phyloP scores from a whole-genome alignment of 2,888 invertebrate genomes.

The Lycocerus yunnanus region DNA sequence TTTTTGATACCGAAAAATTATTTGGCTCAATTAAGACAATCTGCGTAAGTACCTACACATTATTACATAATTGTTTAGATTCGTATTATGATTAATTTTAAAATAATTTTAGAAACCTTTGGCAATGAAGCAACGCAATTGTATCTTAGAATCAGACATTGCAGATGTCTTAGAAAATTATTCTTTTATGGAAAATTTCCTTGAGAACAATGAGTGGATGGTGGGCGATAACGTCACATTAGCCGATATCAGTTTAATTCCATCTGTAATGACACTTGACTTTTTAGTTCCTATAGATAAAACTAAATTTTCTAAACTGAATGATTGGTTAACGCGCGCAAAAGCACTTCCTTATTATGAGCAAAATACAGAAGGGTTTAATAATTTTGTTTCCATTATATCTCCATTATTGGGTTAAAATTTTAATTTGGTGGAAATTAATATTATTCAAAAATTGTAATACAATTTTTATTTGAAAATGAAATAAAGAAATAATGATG shows the following conservation, averaged over 20 bases:
- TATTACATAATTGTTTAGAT: no score
- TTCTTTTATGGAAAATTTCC: slow-evolving; percentile 55
- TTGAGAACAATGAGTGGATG: slow-evolving; percentile 55
- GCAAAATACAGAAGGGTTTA: slow-evolving; percentile 6
- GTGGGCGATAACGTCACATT: slow-evolving; percentile 53
- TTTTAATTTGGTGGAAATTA: not conserved
- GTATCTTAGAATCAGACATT: not conserved
- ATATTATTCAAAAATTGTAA: not conserved
- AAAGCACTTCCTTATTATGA: slow-evolving; percentile 43
- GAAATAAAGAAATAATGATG: no score
- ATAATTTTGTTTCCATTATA: not conserved
- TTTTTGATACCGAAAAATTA: slow-evolving; percentile 60
- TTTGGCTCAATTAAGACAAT: slow-evolving; percentile 40
- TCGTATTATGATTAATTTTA: no score
- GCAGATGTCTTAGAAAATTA: slow-evolving; percentile 50
- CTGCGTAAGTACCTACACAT: not conserved
- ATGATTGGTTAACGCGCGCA: slow-evolving; percentile 47
- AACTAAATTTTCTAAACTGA: slow-evolving; percentile 20
- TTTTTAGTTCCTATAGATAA: slow-evolving; percentile 32
- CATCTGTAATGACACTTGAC: slow-evolving; percentile 31
- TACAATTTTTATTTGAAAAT: no score
- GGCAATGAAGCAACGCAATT: not conserved
- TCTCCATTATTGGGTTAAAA: not conserved
- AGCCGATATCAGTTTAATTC: slow-evolving; percentile 39
- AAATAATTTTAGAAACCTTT: not conserved